Evolutionary conservation across 92 coral and sea anemone genomes (phyloP), one percentile per base, ranked within the genome.

Genomic region (Porites lobata): DNA sequence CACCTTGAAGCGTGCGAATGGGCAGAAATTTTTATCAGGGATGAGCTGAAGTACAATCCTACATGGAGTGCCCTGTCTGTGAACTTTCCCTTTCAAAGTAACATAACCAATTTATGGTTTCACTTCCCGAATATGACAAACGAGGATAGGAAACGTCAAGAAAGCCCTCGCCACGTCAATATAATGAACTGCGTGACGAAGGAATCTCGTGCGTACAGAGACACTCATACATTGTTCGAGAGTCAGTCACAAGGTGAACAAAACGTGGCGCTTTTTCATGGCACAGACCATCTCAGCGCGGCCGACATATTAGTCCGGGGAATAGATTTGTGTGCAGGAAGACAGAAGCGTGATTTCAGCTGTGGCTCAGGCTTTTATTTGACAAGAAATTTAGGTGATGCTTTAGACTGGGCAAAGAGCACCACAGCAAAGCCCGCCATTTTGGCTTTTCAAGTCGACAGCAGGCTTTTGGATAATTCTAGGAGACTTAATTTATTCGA

Each of bases 201-300:
- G 51, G 79, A 86, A 65, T 26, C 43, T 3, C 26, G 61, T 21
- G 18, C 54, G 22, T 11, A 69, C 0, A 13, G 50, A 13, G 8
- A 82, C 26, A 1, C n/a, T 19, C 61, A 58, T 26, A 15, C 56
- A 17, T 10, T 24, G 20, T 38, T 19, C 72, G 43, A 21, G 22
- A 29, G 70, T 51, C 64, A 18, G 61, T 24, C 57, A 56, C 56
- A 85, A 51, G 78, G 59, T 71, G 85, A 19, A 14, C 12, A 50
- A 4, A 21, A 21, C 59, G 15, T 67, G 15, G 24, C 87, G 61
- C 82, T 93, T 43, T 93, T 70, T 72, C 96, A 93, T 64, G 96
- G 96, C 71, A 93, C 96, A 24, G 96, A 93, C 69, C 94, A 83
- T 50, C 81, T 77, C 32, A 93, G 96, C 64, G 96, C 91, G 0